A percentile compares a stretch with the other conserved stretches of the same genome.
Conservation (phyloP, 1,140 invertebrate species). For the Eufriesea mexicana region DNA sequence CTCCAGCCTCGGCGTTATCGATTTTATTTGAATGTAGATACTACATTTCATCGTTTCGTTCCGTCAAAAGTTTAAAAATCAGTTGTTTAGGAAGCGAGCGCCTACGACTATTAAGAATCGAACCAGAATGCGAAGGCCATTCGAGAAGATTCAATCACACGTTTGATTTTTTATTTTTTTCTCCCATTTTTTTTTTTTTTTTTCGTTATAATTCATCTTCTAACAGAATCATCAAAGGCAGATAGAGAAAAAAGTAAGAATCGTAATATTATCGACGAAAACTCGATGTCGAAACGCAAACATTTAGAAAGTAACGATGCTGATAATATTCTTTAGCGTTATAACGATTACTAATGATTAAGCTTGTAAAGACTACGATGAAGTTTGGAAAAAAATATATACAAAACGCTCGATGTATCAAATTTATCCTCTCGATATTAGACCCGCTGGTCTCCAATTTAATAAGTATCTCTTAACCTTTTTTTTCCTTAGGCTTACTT, state of each 20-base stretch:
- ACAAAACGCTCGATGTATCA: slow-evolving; percentile 54
- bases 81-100: slow-evolving; percentile 52
- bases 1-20: slow-evolving; percentile 30
- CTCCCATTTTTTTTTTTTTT: slow-evolving; percentile 3
- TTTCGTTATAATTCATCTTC: slow-evolving; percentile 17
- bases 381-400: slow-evolving; percentile 58
- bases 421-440: slow-evolving; percentile 59
- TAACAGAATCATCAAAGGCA: slow-evolving; percentile 18
- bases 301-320: slow-evolving; percentile 29
- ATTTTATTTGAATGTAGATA: slow-evolving; percentile 45
- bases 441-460: slow-evolving; percentile 66
- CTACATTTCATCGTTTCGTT: slow-evolving; percentile 31
- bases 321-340: slow-evolving; percentile 45
- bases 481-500: slow-evolving; percentile 76
- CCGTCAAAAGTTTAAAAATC: slow-evolving; percentile 57
- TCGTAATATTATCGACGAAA: slow-evolving; percentile 3
- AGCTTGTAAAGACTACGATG: slow-evolving; percentile 53
- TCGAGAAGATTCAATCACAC: slow-evolving; percentile 55
- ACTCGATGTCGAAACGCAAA: slow-evolving; percentile 17
- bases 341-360: slow-evolving; percentile 44
- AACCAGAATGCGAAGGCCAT: slow-evolving; percentile 47
- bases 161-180: slow-evolving; percentile 40
- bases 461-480: slow-evolving; percentile 69
- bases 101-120: slow-evolving; percentile 45
- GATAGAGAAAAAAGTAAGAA: neutral